These are phyloP conservation scores for Drosophila colorata DNA, from an alignment of 2,888 invertebrate species.

Conservation along the genomic window DNA sequence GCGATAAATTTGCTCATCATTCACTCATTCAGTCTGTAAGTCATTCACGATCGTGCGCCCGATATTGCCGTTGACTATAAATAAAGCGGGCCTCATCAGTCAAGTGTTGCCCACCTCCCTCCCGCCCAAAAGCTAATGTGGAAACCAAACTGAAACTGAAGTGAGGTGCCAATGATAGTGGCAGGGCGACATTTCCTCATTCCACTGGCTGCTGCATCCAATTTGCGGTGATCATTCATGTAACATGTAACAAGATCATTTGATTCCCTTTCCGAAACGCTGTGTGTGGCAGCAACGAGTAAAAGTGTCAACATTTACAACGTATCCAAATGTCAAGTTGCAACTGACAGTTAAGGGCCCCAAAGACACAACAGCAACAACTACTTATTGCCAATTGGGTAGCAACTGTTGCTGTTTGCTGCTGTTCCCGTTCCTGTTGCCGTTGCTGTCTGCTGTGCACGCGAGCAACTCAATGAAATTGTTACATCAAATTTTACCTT, in stretches of 20 bases:
- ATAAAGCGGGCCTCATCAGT: slow-evolving; percentile 79
- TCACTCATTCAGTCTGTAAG: slow-evolving; percentile 79
- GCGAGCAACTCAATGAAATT: slow-evolving; percentile 53
- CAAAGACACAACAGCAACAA: slow-evolving; percentile 24
- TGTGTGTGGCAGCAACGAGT: slow-evolving; percentile 61
- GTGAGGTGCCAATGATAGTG: slow-evolving; percentile 73
- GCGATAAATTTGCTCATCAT: slow-evolving; percentile 82
- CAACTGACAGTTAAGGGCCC: slow-evolving; percentile 69
- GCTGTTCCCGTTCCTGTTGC: not conserved
- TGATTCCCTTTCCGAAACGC: slow-evolving; percentile 21
- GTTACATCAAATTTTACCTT: slow-evolving; percentile 72
- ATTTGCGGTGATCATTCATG: slow-evolving; percentile 82
- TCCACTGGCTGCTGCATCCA: slow-evolving; percentile 51
- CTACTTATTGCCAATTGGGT: slow-evolving; percentile 38
- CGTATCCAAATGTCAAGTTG: slow-evolving; percentile 82
- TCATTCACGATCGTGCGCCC: slow-evolving; percentile 69
- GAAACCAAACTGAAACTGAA: slow-evolving; percentile 12
- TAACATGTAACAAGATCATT: slow-evolving; percentile 78
- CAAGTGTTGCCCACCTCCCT: slow-evolving; percentile 36
- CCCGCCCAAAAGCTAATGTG: not conserved
- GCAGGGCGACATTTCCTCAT: slow-evolving; percentile 69
- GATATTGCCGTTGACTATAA: slow-evolving; percentile 63
- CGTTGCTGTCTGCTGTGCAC: slow-evolving; percentile 14
- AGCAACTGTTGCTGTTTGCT: slow-evolving; percentile 65
- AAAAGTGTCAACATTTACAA: slow-evolving; percentile 85